These are phyloP conservation scores for Acyrthosiphon pisum DNA, from an alignment of 1,140 invertebrate species.

Conservation along the genomic window DNA sequence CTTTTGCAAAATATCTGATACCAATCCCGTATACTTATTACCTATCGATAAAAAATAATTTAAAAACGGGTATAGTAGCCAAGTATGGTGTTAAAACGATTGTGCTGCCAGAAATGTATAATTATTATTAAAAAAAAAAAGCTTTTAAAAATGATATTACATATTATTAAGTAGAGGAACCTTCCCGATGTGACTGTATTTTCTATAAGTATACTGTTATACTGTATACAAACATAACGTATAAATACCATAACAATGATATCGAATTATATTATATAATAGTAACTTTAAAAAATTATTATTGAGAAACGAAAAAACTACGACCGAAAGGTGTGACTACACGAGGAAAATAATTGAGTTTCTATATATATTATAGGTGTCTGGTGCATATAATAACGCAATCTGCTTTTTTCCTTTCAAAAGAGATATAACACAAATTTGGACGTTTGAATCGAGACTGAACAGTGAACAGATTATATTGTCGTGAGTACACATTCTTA, in stretches of 20 bases:
- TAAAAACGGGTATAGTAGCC: neutral
- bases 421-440: neutral
- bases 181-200: too few relatives aligned
- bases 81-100: neutral
- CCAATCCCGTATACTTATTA: too few relatives aligned
- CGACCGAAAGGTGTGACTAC: neutral
- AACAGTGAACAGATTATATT: slow-evolving; percentile 14
- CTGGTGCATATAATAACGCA: neutral
- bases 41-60: neutral
- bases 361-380: neutral
- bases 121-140: neutral
- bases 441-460: neutral
- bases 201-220: too few relatives aligned
- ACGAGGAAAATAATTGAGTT: neutral
- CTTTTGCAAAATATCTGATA: neutral
- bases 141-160: too few relatives aligned
- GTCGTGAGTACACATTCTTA: neutral
- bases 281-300: neutral
- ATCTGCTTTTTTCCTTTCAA: neutral
- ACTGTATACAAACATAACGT: too few relatives aligned
- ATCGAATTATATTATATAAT: neutral
- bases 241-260: too few relatives aligned
- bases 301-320: neutral
- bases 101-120: neutral
- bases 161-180: too few relatives aligned